Percentiles rank a stretch among this genome's conserved stretches.
These are phyloP conservation scores for Netelia virgata DNA, from an alignment of 2,888 invertebrate genomes.

Conservation along the genomic window DNA sequence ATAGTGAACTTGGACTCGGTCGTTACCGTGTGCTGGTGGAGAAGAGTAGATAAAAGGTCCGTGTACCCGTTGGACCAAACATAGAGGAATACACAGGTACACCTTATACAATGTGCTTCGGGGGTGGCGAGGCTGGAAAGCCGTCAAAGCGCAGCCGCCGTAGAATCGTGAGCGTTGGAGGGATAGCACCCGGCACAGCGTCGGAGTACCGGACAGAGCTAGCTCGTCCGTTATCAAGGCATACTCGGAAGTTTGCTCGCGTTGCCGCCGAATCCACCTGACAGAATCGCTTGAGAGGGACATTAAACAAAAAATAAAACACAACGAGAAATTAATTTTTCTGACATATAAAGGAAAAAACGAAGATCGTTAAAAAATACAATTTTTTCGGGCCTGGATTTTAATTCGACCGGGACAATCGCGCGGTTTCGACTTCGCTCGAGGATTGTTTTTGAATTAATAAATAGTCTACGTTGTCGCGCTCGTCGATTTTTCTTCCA, in stretches of 20 bases:
- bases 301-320: slow-evolving; percentile 9
- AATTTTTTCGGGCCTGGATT: not conserved
- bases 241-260: slow-evolving; percentile 48
- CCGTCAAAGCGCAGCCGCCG: slow-evolving; percentile 80
- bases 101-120: slow-evolving; percentile 31
- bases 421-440: not conserved
- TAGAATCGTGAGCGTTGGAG: slow-evolving; percentile 73
- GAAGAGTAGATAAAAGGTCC: not conserved
- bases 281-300: slow-evolving; percentile 1
- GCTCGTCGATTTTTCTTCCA: too few relatives aligned
- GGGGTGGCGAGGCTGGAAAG: slow-evolving; percentile 73
- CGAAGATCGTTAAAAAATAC: not conserved
- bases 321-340: not conserved
- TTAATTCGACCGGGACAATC: not conserved
- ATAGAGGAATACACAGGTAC: not conserved
- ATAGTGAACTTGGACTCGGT: too few relatives aligned
- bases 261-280: slow-evolving; percentile 30
- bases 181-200: slow-evolving; percentile 81
- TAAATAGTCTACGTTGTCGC: too few relatives aligned
- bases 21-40: not conserved
- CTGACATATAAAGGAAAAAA: not conserved
- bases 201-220: slow-evolving; percentile 84
- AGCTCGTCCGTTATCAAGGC: slow-evolving; percentile 76
- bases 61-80: not conserved
- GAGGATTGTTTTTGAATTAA: too few relatives aligned